Evolutionary conservation across 2,113 vertebrate genomes (phyloP).

Genomic region (Phasianus colchicus): DNA sequence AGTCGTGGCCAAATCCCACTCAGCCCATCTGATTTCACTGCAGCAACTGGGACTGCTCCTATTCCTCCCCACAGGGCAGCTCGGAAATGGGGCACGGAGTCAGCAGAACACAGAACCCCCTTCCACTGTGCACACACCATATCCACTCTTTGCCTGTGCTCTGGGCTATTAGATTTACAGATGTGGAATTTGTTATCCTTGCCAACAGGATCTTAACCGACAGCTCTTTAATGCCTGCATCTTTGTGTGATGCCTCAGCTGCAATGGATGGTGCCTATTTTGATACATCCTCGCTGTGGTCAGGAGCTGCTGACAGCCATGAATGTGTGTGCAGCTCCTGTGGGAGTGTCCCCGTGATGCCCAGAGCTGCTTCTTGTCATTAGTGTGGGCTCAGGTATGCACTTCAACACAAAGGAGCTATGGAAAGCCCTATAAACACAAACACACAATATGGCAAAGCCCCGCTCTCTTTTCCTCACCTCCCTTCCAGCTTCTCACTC

Average conservation of each 20-base stretch:
- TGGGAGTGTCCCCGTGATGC: rapidly evolving
- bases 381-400: not conserved
- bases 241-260: not conserved
- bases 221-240: not conserved
- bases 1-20: not conserved
- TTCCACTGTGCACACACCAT: rapidly evolving
- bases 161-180: not conserved
- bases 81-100: not conserved
- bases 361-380: not conserved
- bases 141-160: not conserved
- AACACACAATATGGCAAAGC: not conserved
- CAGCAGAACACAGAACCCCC: not conserved
- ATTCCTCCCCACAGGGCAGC: not conserved
- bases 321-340: not conserved
- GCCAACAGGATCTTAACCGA: not conserved
- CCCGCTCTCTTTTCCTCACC: not conserved
- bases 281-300: not conserved
- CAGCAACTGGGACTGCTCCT: not conserved
- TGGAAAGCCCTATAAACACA: not conserved
- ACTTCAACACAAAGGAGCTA: not conserved
- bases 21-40: not conserved
- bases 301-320: not conserved
- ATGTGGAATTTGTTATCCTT: not conserved
- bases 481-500: not conserved
- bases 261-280: not conserved